Percentiles rank a stretch among this genome's conserved stretches.
These are phyloP conservation scores for Drosophila antonietae DNA, from an alignment of 2,888 invertebrate species.

Conservation along the genomic window DNA sequence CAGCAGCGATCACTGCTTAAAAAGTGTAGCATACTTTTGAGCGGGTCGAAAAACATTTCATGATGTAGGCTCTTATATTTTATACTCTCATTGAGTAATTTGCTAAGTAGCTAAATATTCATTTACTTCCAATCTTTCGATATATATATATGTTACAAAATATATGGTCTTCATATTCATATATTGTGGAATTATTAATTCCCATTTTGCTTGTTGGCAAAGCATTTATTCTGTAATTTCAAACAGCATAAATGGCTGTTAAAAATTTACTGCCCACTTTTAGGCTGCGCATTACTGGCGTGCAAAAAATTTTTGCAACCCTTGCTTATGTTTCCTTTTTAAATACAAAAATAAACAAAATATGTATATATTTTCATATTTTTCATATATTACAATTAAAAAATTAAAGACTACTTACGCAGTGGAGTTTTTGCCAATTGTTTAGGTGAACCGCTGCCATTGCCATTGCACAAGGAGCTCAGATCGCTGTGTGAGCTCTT, in stretches of 20 bases:
- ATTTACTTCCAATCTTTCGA: neutral
- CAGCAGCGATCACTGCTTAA: slow-evolving; percentile 13
- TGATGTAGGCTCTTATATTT: neutral
- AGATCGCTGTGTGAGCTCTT: slow-evolving; percentile 90
- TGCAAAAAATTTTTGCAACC: too few species aligned
- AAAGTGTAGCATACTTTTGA: neutral
- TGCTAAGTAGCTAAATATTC: neutral
- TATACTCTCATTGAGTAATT: neutral
- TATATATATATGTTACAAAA: neutral
- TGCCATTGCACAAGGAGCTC: slow-evolving; percentile 85
- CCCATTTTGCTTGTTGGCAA: too few species aligned
- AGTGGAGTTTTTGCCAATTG: slow-evolving; percentile 85
- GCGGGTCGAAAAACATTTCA: neutral
- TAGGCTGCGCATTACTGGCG: neutral
- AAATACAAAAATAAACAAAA: too few species aligned
- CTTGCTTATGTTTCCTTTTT: too few species aligned
- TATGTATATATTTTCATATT: neutral
- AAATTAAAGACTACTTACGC: slow-evolving; percentile 83
- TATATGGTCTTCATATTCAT: too few species aligned
- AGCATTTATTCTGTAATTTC: too few species aligned
- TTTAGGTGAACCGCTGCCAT: slow-evolving; percentile 74
- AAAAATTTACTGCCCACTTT: neutral
- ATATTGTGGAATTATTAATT: too few species aligned
- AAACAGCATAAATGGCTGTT: neutral
- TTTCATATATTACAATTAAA: neutral